Conservation (phyloP, 64 coral and sea anemone genomes). For the Porites lutea region DNA sequence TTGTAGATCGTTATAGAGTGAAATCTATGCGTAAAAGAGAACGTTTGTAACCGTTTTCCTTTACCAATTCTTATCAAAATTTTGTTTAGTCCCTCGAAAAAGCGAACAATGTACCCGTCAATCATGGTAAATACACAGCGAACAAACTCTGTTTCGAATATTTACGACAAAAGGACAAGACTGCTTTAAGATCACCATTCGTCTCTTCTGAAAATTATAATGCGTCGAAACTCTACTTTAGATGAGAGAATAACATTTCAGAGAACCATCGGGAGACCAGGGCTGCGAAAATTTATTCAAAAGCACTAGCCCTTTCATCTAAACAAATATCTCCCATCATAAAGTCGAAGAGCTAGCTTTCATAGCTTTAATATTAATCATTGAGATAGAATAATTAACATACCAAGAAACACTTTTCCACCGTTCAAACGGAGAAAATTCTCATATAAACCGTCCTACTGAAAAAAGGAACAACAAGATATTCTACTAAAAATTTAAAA, state of each 20-base stretch:
- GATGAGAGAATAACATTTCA: neutral
- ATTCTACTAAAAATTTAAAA: slow-evolving; percentile 24
- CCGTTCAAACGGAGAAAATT: slow-evolving; percentile 31
- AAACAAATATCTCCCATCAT: slow-evolving; percentile 91
- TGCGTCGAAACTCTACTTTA: neutral
- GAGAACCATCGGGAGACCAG: neutral
- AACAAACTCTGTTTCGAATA: slow-evolving; percentile 45
- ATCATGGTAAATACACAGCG: slow-evolving; percentile 28
- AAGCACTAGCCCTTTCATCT: slow-evolving; percentile 24
- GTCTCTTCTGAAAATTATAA: neutral
- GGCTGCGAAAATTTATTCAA: neutral
- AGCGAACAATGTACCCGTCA: slow-evolving; percentile 30
- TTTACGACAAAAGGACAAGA: slow-evolving; percentile 21
- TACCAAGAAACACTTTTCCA: slow-evolving; percentile 61
- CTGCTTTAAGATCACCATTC: slow-evolving; percentile 2
- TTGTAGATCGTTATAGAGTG: neutral
- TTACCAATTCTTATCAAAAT: neutral
- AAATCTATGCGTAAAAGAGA: neutral
- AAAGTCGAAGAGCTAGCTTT: slow-evolving; percentile 76
- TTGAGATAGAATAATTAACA: slow-evolving; percentile 73
- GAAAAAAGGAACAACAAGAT: slow-evolving; percentile 11
- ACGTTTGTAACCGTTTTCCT: neutral
- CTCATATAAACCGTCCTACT: slow-evolving; percentile 8
- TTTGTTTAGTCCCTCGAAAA: neutral
- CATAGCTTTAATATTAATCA: slow-evolving; percentile 96